Evolutionary conservation across 2,888 invertebrate species (phyloP).

Genomic region (Harmothoe impar): DNA sequence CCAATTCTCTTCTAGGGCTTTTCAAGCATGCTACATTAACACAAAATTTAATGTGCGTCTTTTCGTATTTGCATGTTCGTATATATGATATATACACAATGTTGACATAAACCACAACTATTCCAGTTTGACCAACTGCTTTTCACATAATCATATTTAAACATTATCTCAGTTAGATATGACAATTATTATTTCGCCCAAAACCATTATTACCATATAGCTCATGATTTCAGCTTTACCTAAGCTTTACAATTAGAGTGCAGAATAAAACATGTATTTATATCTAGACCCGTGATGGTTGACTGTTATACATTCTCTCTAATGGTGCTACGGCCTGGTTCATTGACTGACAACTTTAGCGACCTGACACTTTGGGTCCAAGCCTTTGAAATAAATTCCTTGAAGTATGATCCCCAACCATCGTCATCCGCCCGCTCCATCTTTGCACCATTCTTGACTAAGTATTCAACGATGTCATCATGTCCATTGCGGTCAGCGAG

Average conservation of each 20-base stretch:
- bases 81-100: too few species aligned
- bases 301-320: conserved; percentile 10
- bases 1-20: background rate
- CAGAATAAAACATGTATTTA: background rate
- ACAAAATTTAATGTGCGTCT: background rate
- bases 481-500: conserved; percentile 73
- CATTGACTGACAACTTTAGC: conserved; percentile 62
- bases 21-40: background rate
- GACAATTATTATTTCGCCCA: background rate
- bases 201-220: background rate
- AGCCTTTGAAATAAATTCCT: conserved; percentile 69
- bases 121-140: background rate
- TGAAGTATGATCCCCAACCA: conserved; percentile 71
- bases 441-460: conserved; percentile 68
- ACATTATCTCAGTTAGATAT: background rate
- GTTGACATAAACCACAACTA: background rate
- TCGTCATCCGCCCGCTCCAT: conserved; percentile 51
- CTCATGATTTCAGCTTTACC: background rate
- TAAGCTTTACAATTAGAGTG: background rate
- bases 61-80: background rate
- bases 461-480: conserved; percentile 71
- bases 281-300: background rate
- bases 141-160: background rate
- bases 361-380: conserved; percentile 70
- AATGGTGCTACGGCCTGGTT: background rate